Percentiles rank a stretch among this genome's conserved stretches.
Conservation (phyloP, 92 coral and sea anemone species). For the Epizoanthus ramosus region DNA sequence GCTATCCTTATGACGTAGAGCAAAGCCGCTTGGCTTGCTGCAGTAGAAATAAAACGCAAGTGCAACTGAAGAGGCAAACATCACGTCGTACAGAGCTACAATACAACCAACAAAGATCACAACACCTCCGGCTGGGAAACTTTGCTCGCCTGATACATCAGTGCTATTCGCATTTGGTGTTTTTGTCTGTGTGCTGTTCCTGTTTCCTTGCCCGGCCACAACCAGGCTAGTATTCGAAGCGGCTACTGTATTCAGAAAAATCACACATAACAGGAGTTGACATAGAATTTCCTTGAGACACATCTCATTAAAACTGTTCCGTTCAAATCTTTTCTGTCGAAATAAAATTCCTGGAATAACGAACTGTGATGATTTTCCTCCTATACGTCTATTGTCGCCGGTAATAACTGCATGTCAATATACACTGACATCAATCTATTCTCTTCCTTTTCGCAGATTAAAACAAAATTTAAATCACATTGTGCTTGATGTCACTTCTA, state of each 20-base stretch:
- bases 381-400: background rate
- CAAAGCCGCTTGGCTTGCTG: background rate
- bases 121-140: conserved; percentile 4
- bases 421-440: background rate
- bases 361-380: background rate
- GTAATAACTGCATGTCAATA: background rate
- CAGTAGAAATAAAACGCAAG: conserved; percentile 37
- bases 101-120: conserved; percentile 29
- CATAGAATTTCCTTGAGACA: background rate
- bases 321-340: background rate
- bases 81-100: conserved; percentile 27
- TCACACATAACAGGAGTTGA: background rate
- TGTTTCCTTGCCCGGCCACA: background rate
- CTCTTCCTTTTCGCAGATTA: background rate
- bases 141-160: background rate
- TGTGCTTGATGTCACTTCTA: background rate
- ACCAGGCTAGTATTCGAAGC: background rate
- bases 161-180: background rate
- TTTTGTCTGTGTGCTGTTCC: background rate
- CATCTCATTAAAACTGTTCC: conserved; percentile 9
- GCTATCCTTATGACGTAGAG: background rate
- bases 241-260: background rate
- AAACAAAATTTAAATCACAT: background rate
- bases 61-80: conserved; percentile 9
- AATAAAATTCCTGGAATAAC: background rate